Conservation (phyloP, 1,140 invertebrate genomes). For the Holotrichia oblita region DNA sequence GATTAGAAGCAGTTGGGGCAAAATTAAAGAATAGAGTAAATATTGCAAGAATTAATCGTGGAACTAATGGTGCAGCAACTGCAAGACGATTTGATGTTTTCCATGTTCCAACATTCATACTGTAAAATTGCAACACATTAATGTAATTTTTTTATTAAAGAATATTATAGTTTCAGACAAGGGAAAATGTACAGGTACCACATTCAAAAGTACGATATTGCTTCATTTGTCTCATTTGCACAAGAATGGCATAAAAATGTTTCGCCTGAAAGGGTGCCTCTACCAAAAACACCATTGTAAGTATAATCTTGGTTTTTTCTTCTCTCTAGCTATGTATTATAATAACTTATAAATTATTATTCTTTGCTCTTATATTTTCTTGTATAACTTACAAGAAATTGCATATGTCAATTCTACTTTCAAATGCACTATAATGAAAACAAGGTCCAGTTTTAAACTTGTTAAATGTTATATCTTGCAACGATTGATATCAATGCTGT, state of each 20-base stretch:
- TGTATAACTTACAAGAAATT: too few relatives aligned
- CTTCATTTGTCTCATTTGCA: conserved; percentile 81
- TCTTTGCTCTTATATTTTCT: neutral
- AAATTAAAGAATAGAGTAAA: conserved; percentile 79
- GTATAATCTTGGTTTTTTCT: too few relatives aligned
- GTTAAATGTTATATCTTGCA: too few relatives aligned
- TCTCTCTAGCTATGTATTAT: conserved; percentile 45
- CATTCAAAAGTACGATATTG: conserved; percentile 76
- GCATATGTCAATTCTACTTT: too few relatives aligned
- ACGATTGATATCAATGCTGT: too few relatives aligned
- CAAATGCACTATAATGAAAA: too few relatives aligned
- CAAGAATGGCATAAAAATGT: conserved; percentile 84
- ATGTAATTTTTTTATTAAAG: conserved; percentile 10
- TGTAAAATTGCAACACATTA: conserved; percentile 73
- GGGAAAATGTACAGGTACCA: conserved; percentile 88
- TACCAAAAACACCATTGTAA: conserved; percentile 81
- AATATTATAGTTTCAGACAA: conserved; percentile 74
- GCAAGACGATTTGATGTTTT: conserved; percentile 79
- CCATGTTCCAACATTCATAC: conserved; percentile 81
- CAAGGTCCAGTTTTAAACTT: too few relatives aligned
- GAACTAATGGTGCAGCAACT: conserved; percentile 74
- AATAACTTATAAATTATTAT: neutral
- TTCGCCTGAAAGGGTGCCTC: conserved; percentile 74
- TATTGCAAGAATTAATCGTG: conserved; percentile 81
- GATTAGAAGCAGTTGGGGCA: conserved; percentile 84